phyloP scores from a whole-genome alignment of 2,888 invertebrate genomes.

The Apantesis nais region DNA sequence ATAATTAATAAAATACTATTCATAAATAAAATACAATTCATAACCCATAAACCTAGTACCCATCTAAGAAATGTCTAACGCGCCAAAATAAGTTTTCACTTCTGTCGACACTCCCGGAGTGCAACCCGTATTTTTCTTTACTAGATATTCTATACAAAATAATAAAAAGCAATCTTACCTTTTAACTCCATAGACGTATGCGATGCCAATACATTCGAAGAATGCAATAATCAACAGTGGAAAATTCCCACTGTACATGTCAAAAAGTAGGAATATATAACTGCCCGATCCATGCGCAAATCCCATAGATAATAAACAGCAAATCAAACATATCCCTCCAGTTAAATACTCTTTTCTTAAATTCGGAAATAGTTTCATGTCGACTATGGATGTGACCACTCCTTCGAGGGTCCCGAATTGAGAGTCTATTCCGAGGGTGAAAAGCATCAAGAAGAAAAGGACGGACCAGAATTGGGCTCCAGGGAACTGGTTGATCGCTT shows the following conservation, averaged over 20 bases:
- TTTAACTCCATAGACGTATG: constrained; percentile 97
- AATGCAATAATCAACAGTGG: constrained; percentile 96
- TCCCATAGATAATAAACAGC: constrained; percentile 94
- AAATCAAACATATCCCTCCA: constrained; percentile 91
- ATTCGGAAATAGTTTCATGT: constrained; percentile 97
- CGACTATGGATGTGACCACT: constrained; percentile 97
- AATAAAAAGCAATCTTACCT: constrained; percentile 84
- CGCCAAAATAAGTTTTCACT: too few relatives aligned
- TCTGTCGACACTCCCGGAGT: too few relatives aligned
- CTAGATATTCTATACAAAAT: neutral
- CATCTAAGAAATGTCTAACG: too few relatives aligned
- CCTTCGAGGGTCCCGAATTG: constrained; percentile 98
- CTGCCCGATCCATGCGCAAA: constrained; percentile 97
- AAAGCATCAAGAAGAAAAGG: constrained; percentile 98
- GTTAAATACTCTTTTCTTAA: constrained; percentile 95
- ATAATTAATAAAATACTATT: too few relatives aligned
- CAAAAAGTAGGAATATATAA: constrained; percentile 96
- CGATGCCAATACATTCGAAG: constrained; percentile 95
- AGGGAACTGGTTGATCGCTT: constrained; percentile 98
- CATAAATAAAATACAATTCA: too few relatives aligned
- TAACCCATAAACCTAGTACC: too few relatives aligned
- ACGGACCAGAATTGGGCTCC: constrained; percentile 98
- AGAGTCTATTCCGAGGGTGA: constrained; percentile 98
- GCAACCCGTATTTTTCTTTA: too few relatives aligned
- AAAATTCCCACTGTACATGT: constrained; percentile 97